Evolutionary conservation across 2,113 vertebrate genomes (phyloP).

Genomic region (Origma solitaria): DNA sequence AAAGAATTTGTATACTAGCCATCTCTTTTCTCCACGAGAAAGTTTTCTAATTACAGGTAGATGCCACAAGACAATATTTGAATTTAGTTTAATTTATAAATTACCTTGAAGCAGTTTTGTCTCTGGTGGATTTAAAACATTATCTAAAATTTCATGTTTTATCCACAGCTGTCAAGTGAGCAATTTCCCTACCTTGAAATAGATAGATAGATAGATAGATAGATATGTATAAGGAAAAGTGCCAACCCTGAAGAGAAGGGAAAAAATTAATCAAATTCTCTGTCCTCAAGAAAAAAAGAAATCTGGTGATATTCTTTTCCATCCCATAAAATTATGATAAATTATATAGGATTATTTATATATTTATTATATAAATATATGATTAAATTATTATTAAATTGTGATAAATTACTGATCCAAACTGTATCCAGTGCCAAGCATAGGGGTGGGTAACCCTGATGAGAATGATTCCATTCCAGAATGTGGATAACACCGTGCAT

Average conservation of each 20-base stretch:
- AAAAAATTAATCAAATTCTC: background rate
- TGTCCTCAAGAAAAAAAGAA: background rate
- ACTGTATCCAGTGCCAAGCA: background rate
- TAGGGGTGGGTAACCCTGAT: background rate
- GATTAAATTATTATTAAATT: too few relatives aligned
- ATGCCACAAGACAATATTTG: slow-evolving; percentile 30
- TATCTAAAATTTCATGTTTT: slow-evolving; percentile 33
- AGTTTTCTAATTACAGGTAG: slow-evolving; percentile 54
- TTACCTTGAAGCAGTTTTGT: slow-evolving; percentile 35
- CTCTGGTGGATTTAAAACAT: slow-evolving; percentile 12
- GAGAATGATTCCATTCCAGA: background rate
- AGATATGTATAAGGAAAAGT: background rate
- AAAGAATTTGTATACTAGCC: background rate
- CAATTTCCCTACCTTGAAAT: background rate
- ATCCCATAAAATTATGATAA: background rate
- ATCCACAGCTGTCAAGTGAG: slow-evolving; percentile 29
- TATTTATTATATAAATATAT: too few relatives aligned
- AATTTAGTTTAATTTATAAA: slow-evolving; percentile 52
- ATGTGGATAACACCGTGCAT: background rate
- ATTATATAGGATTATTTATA: background rate
- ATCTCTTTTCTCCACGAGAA: background rate
- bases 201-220: background rate
- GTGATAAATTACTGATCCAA: background rate
- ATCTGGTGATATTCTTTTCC: background rate
- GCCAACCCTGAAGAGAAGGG: background rate